phyloP scores from a whole-genome alignment of 92 coral and sea anemone genomes.

The Pocillopora grandis region DNA sequence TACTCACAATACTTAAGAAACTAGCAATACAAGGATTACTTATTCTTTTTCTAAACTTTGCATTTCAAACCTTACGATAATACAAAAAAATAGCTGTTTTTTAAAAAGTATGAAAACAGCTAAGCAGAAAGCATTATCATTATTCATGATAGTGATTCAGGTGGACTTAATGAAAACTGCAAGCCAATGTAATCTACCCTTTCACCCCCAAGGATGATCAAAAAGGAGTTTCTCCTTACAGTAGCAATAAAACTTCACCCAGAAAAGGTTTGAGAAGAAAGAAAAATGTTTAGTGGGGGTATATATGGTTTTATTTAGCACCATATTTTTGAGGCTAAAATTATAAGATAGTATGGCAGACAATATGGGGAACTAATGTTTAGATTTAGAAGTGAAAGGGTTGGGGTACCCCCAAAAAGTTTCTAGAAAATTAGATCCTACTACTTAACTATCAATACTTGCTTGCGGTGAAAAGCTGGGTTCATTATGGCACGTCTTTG shows the following conservation, averaged over 20 bases:
- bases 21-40: too few relatives aligned
- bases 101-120: too few relatives aligned
- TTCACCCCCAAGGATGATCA: too few relatives aligned
- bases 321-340: neutral
- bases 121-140: too few relatives aligned
- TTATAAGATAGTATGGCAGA: neutral
- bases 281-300: too few relatives aligned
- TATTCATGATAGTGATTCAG: neutral
- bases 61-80: too few relatives aligned
- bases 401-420: neutral
- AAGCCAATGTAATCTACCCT: neutral
- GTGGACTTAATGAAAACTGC: neutral
- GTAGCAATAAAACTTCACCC: too few relatives aligned
- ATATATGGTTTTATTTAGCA: neutral
- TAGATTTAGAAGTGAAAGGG: neutral
- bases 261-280: too few relatives aligned
- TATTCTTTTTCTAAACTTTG: too few relatives aligned
- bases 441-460: neutral
- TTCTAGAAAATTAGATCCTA: neutral
- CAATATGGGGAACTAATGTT: neutral
- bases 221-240: too few relatives aligned
- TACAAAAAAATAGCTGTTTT: too few relatives aligned
- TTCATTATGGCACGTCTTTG: constrained; percentile 63
- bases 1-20: too few relatives aligned
- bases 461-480: constrained; percentile 83